These are phyloP conservation scores for Podilymbus podiceps DNA, from an alignment of 2,113 vertebrate genomes.

Conservation along the genomic window DNA sequence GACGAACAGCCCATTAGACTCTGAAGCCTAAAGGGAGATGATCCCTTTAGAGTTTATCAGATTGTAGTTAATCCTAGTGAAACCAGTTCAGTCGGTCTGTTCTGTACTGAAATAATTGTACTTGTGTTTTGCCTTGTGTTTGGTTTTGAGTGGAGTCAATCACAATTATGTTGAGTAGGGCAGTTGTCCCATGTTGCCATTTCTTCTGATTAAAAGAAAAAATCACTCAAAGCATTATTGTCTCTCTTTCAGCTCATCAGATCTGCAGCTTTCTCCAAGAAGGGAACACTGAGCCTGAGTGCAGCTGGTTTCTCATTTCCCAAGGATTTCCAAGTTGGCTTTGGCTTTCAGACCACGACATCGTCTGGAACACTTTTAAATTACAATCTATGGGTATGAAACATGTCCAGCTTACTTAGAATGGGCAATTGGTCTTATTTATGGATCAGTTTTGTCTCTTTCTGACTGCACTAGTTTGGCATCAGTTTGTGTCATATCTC, in stretches of 20 bases:
- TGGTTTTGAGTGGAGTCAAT: neutral
- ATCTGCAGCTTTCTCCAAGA: slow-evolving; percentile 71
- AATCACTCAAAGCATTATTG: neutral
- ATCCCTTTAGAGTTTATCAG: neutral
- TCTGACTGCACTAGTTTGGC: neutral
- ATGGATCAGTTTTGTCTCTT: neutral
- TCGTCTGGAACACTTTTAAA: slow-evolving; percentile 63
- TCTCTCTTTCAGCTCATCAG: slow-evolving; percentile 71
- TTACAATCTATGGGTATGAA: slow-evolving; percentile 68
- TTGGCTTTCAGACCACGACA: slow-evolving; percentile 75
- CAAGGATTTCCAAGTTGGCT: slow-evolving; percentile 73
- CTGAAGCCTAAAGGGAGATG: too few species aligned
- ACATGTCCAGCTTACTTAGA: neutral
- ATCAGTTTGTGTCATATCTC: neutral
- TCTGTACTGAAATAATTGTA: neutral
- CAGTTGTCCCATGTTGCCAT: neutral
- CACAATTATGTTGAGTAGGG: neutral
- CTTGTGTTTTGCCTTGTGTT: neutral
- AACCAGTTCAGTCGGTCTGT: neutral
- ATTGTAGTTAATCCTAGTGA: neutral
- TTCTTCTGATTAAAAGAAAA: neutral
- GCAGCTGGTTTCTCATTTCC: neutral
- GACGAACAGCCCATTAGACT: neutral
- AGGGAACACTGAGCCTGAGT: slow-evolving; percentile 68
- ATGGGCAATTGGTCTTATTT: neutral